Evolutionary conservation across 2,797 vertebrate genomes (phyloP), one percentile per base, ranked within the genome.

Genomic region (Mustela erminea): DNA sequence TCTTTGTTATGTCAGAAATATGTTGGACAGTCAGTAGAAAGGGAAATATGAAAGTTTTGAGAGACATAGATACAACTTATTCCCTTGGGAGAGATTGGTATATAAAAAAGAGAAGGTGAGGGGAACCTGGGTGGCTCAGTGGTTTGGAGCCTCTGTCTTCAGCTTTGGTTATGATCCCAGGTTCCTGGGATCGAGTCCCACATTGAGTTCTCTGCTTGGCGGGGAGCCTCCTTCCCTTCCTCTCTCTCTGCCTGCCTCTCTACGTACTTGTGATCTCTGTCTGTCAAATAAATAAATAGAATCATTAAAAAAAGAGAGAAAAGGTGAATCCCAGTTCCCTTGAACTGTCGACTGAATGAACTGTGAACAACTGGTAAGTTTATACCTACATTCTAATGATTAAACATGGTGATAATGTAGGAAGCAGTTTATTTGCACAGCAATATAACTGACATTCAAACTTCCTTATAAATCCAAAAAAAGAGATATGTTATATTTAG

Each of bases 381-480:
- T 74, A 77, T 72, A 41, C 49, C 58, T 58, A 2, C 2, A 0
- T 2, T 97, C 97, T 98, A 98, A 97, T 97, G 95, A 97, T 98
- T 98, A 98, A 32, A 95, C 90, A n/a, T 38, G 17, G 75, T 83
- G 78, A 87, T 93, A 86, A 92, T 49, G 62, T 49, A 68, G 41
- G 54, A 95, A 83, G 80, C 70, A 94, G 56, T 96, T 97, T 95
- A 85, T 97, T 95, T 95, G 92, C 93, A 93, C 75, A 52, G 68
- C 4, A 21, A 41, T 94, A 87, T 60, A 58, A 78, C 94, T 46
- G 43, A 32, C 38, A 14, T 89, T 96, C 70, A 80, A 68, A 87
- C 94, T 87, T 95, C 96, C 88, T 82, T 85, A 60, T 68, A 90
- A 93, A 84, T 92, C 92, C 82, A 46, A 46, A 46, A 46, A 46